These are phyloP conservation scores for Meliscaeva auricollis DNA, from an alignment of 2,888 invertebrate species.

Conservation along the genomic window DNA sequence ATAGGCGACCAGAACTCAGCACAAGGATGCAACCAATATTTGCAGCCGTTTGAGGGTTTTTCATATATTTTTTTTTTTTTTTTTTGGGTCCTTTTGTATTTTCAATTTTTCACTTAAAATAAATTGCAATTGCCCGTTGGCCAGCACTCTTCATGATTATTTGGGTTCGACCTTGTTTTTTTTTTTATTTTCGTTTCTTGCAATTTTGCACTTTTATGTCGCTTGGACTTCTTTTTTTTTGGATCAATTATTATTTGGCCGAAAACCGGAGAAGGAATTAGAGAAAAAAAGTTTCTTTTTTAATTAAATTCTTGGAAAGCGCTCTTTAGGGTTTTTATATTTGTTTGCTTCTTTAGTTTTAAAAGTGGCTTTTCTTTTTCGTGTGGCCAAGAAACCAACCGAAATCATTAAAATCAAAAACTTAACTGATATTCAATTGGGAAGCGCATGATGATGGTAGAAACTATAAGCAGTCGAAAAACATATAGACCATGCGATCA, in stretches of 20 bases:
- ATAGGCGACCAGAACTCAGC: constrained; percentile 1
- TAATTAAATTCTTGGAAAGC: constrained; percentile 25
- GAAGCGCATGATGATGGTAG: constrained; percentile 54
- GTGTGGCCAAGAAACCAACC: constrained; percentile 70
- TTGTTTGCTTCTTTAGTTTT: not conserved
- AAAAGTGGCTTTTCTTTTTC: not conserved
- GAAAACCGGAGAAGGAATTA: constrained; percentile 55
- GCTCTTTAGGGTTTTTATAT: constrained; percentile 26
- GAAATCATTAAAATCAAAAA: constrained; percentile 73
- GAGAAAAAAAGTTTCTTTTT: constrained; percentile 41
- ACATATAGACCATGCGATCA: constrained; percentile 61
- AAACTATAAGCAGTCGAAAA: constrained; percentile 49
- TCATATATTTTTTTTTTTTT: too few species aligned
- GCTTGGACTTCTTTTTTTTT: constrained; percentile 36
- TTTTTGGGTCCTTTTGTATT: constrained; percentile 19
- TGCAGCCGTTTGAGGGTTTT: constrained; percentile 12
- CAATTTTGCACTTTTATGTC: constrained; percentile 35
- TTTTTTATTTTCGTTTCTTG: not conserved
- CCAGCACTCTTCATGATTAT: constrained; percentile 43
- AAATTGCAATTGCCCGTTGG: constrained; percentile 35
- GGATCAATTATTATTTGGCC: not conserved
- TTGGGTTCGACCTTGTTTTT: constrained; percentile 65
- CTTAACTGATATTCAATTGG: constrained; percentile 74
- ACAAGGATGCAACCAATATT: constrained; percentile 44
- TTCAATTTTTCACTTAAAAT: constrained; percentile 56